Conservation (phyloP, 1,140 invertebrate genomes). For the Bombus confusus region DNA sequence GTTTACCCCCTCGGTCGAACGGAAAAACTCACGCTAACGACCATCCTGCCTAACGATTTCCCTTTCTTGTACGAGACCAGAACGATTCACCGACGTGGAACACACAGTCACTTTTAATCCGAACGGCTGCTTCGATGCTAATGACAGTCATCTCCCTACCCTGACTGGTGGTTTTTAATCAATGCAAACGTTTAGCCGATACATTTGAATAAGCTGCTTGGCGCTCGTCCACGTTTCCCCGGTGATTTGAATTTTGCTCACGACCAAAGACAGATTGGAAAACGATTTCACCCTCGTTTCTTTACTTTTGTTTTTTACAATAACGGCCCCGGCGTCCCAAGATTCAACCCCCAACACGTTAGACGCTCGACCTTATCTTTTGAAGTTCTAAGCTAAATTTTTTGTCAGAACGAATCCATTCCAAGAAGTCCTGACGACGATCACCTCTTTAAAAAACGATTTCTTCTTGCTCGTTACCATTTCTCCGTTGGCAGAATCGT, state of each 20-base stretch:
- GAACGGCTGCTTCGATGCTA: slow-evolving; percentile 19
- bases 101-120: slow-evolving; percentile 39
- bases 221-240: slow-evolving; percentile 1
- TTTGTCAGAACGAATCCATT: background rate
- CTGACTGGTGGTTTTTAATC: slow-evolving; percentile 19
- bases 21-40: slow-evolving; percentile 49
- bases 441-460: background rate
- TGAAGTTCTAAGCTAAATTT: background rate
- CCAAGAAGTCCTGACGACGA: background rate
- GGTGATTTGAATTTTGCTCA: slow-evolving; percentile 10
- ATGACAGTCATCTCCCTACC: slow-evolving; percentile 9
- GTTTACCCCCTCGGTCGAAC: background rate
- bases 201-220: slow-evolving; percentile 26
- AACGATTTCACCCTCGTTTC: background rate
- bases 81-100: slow-evolving; percentile 21
- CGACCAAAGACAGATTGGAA: background rate
- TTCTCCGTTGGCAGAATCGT: background rate
- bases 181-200: slow-evolving; percentile 47
- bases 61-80: slow-evolving; percentile 37
- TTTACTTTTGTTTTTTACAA: too few relatives aligned
- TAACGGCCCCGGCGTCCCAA: background rate
- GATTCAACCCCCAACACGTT: background rate
- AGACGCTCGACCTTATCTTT: background rate
- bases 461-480: slow-evolving; percentile 2
- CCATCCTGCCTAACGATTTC: slow-evolving; percentile 44